Conservation (phyloP, 2,888 invertebrate genomes). For the Penaeus monodon region DNA sequence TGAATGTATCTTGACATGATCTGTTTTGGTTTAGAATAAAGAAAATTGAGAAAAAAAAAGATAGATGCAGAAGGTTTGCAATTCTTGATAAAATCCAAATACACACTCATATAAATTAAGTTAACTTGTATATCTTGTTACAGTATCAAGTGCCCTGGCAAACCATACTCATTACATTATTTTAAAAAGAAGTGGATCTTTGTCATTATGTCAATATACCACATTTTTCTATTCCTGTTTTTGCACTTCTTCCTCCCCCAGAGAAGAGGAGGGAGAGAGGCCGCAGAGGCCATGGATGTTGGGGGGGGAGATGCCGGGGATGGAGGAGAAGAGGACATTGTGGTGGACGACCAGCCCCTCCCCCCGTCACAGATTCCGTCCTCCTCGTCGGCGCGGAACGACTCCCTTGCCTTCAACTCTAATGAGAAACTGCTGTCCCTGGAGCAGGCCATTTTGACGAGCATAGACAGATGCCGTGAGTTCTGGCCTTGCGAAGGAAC, state of each 20-base stretch:
- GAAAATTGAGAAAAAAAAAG: no score
- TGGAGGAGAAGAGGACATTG: constrained; percentile 79
- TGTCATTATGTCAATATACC: no score
- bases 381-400: constrained; percentile 25
- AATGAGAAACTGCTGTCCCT: constrained; percentile 80
- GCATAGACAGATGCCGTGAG: constrained; percentile 89
- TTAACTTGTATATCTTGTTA: no score
- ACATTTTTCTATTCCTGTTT: no score
- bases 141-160: no score
- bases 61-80: no score
- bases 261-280: constrained; percentile 77
- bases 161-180: no score
- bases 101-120: no score
- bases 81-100: no score
- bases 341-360: constrained; percentile 75
- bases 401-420: constrained; percentile 40
- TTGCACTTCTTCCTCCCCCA: constrained; percentile 66
- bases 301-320: constrained; percentile 65
- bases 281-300: constrained; percentile 72
- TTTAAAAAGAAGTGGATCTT: no score
- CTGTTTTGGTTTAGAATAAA: no score
- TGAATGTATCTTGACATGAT: no score
- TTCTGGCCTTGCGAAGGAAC: constrained; percentile 50
- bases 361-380: constrained; percentile 42
- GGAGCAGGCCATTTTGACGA: constrained; percentile 90